Percentiles rank a stretch among this genome's conserved stretches.
Evolutionary conservation across 2,797 vertebrate genomes (phyloP).

Genomic region (Falco naumanni): DNA sequence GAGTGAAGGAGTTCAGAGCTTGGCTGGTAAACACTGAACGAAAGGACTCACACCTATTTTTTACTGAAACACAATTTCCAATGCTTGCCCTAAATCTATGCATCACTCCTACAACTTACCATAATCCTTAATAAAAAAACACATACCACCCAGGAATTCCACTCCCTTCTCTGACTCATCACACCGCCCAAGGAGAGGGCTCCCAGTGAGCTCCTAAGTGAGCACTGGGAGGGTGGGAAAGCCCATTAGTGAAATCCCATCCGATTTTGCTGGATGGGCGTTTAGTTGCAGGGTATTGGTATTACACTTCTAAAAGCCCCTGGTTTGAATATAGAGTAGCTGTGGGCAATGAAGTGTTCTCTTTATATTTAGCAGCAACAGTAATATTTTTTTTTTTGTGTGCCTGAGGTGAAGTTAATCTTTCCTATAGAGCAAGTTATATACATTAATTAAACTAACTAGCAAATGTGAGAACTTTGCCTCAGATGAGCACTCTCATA

Average conservation of each 20-base stretch:
- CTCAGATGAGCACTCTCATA: not conserved
- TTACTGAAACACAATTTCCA: not conserved
- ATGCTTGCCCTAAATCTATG: not conserved
- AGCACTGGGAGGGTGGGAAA: not conserved
- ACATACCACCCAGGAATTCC: not conserved
- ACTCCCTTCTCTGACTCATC: not conserved
- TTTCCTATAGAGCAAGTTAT: not conserved
- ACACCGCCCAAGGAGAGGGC: fast-evolving
- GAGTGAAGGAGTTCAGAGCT: not conserved
- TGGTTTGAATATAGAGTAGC: not conserved
- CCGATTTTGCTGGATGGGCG: not conserved
- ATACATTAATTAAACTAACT: slow-evolving; percentile 25
- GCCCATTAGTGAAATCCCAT: not conserved
- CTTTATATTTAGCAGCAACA: not conserved
- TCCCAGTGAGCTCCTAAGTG: not conserved
- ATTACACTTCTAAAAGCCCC: not conserved
- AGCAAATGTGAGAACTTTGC: not conserved
- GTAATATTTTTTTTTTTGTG: not conserved
- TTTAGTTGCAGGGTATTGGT: not conserved
- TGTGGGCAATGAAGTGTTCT: not conserved
- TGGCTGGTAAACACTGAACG: fast-evolving
- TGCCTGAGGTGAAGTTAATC: not conserved
- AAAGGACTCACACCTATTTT: not conserved
- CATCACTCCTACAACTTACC: not conserved
- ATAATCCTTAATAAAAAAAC: not conserved